Base-by-base conservation (phyloP, 2,113 vertebrate species). In the Hyaena hyaena region DNA sequence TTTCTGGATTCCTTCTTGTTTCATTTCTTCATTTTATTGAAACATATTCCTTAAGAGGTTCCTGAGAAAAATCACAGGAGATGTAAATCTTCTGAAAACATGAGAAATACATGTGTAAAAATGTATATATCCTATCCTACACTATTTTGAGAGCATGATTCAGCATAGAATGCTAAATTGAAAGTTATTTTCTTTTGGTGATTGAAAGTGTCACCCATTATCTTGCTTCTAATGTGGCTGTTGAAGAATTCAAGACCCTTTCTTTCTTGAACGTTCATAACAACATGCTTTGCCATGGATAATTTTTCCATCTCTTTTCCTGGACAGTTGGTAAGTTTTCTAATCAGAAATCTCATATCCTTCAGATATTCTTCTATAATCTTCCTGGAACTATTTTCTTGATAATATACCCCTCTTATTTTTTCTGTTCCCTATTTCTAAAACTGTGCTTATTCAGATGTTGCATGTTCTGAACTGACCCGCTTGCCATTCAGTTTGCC, bases 141-240 rank as follows among this genome's bases (percentile, higher is more conserved):
- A 31, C 3, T 45, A 87, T 26, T 83, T 58, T 48, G n/a, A 86
- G 33, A 92, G 4, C 8, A 39, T 6, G 2, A 8, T 83, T 90
- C 65, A 26, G 21, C 53, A 53, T 8, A 63, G 21, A 65, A 71
- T 69, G 79, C 31, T 88, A 83, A 87, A 10, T 66, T 82, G 66
- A 94, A 82, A 89, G 71, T 89, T 45, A 35, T 21, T 85, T 94
- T 97, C 26, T 86, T 50, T 50, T 33, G 55, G 14, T 33, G 61
- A 79, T 28, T 21, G 26, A 84, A 86, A 94, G 6, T 6, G 10
- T 69, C 4, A 16, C 74, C 31, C 16, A 2, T 35, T 26, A 17
- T 80, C 55, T 86, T 81, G 24, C n/a, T 95, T 80, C 33, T 66
- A 33, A 2, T 65, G 4, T 21, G 21, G 28, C 4, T 66, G 19